Conservation (phyloP, 53 echinoderm and acorn worm genomes). For the Apostichopus leukothele region DNA sequence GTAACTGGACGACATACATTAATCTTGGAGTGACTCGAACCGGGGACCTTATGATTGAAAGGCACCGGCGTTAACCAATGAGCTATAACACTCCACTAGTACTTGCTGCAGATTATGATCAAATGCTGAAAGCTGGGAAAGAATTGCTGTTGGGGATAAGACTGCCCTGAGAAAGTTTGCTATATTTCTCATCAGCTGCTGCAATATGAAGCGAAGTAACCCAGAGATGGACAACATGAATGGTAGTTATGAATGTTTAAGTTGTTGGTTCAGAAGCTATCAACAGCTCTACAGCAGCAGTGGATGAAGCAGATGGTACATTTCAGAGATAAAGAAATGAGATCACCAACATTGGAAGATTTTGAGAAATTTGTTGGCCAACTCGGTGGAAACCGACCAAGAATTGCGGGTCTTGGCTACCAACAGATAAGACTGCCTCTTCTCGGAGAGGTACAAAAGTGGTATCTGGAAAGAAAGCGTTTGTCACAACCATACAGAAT, state of each 20-base stretch:
- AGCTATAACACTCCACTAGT: no score
- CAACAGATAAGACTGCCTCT: background rate
- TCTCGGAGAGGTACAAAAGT: no score
- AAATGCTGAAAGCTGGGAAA: background rate
- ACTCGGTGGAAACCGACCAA: constrained; percentile 45
- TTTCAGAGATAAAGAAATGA: constrained; percentile 38
- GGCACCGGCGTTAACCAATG: no score
- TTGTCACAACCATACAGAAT: no score
- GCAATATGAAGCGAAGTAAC: constrained; percentile 45
- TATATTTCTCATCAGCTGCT: constrained; percentile 61
- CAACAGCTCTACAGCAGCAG: constrained; percentile 51
- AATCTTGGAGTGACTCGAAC: no score
- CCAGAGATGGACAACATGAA: constrained; percentile 49
- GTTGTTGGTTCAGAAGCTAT: constrained; percentile 51
- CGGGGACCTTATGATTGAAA: no score
- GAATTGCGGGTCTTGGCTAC: constrained; percentile 49
- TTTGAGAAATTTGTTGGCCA: constrained; percentile 50
- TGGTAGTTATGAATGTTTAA: constrained; percentile 35
- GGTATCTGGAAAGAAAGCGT: no score
- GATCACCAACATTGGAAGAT: constrained; percentile 46
- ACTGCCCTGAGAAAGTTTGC: constrained; percentile 54
- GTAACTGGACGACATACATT: no score
- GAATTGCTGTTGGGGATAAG: constrained; percentile 8
- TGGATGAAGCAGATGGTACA: constrained; percentile 55
- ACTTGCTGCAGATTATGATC: no score